These are phyloP conservation scores for Lophochroa leadbeateri DNA, from an alignment of 2,113 vertebrate species.

Conservation along the genomic window DNA sequence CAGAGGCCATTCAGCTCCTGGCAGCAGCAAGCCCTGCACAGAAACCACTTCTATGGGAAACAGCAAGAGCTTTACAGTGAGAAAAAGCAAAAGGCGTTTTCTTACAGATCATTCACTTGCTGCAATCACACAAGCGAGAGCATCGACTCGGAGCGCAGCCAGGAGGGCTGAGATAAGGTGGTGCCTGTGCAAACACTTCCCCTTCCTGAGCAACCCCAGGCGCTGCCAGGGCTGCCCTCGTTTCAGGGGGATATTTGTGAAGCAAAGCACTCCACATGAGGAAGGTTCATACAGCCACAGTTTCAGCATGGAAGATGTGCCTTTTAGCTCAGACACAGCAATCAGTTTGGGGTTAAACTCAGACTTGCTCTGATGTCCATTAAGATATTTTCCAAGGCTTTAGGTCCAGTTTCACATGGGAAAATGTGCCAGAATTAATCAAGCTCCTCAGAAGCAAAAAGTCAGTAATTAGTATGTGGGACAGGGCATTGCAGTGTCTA, in stretches of 20 bases:
- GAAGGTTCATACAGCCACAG: neutral
- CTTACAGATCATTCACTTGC: neutral
- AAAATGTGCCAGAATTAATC: constrained; percentile 81
- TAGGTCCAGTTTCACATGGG: constrained; percentile 80
- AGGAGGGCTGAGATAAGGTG: neutral
- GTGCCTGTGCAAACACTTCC: neutral
- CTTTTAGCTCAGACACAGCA: constrained; percentile 38
- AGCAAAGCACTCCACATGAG: accelerated
- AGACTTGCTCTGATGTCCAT: constrained; percentile 60
- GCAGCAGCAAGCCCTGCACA: neutral
- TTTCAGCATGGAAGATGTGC: neutral
- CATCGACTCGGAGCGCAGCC: accelerated
- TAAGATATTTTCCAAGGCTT: constrained; percentile 76
- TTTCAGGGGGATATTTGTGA: neutral
- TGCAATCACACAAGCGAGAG: neutral
- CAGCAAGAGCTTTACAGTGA: accelerated
- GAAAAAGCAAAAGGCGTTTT: neutral
- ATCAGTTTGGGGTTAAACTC: constrained; percentile 60
- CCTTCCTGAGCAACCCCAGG: accelerated
- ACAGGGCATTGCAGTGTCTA: constrained; percentile 71
- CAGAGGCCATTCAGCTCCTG: neutral
- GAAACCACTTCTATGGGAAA: neutral
- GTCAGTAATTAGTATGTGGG: constrained; percentile 84
- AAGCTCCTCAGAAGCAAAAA: constrained; percentile 76
- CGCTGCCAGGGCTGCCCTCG: neutral